A percentile compares a stretch with the other conserved stretches of the same genome.
Evolutionary conservation across 2,888 invertebrate species (phyloP).

Genomic region (Entomobrya proxima): DNA sequence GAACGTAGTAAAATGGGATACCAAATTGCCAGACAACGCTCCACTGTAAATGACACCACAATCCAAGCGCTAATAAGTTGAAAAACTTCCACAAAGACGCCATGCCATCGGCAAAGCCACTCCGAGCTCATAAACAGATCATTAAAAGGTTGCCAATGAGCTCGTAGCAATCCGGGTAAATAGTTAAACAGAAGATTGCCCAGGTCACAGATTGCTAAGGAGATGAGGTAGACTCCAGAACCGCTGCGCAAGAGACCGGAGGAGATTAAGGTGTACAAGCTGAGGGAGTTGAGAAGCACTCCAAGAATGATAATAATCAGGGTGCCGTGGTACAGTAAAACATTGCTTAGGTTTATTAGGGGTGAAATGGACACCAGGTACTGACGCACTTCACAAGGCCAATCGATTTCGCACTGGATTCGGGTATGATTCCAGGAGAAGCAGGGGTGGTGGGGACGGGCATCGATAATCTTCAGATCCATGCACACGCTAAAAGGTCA

Average conservation of each 20-base stretch:
- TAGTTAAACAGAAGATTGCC: conserved; percentile 77
- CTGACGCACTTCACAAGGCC: conserved; percentile 77
- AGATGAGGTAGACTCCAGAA: conserved; percentile 77
- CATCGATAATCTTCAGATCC: neutral
- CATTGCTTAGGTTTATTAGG: conserved; percentile 76
- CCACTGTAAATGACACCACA: conserved; percentile 77
- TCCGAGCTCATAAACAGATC: conserved; percentile 76
- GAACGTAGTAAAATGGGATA: conserved; percentile 69
- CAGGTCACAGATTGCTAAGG: conserved; percentile 77
- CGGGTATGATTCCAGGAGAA: neutral
- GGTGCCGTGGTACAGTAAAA: conserved; percentile 77
- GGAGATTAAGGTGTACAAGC: conserved; percentile 77
- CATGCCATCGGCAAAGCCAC: conserved; percentile 75
- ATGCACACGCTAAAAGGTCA: too few relatives aligned
- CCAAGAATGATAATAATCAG: conserved; percentile 76
- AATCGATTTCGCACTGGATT: conserved; percentile 62
- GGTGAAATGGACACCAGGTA: conserved; percentile 76
- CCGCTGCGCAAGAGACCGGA: conserved; percentile 77
- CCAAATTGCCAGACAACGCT: conserved; percentile 75
- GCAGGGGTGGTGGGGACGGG: neutral
- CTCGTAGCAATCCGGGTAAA: conserved; percentile 77
- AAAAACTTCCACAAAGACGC: conserved; percentile 76
- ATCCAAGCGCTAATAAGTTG: conserved; percentile 78
- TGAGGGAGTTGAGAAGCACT: conserved; percentile 76
- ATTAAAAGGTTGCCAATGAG: conserved; percentile 76